Base-by-base conservation (phyloP, 2,113 vertebrate species). In the Galeopterus variegatus region DNA sequence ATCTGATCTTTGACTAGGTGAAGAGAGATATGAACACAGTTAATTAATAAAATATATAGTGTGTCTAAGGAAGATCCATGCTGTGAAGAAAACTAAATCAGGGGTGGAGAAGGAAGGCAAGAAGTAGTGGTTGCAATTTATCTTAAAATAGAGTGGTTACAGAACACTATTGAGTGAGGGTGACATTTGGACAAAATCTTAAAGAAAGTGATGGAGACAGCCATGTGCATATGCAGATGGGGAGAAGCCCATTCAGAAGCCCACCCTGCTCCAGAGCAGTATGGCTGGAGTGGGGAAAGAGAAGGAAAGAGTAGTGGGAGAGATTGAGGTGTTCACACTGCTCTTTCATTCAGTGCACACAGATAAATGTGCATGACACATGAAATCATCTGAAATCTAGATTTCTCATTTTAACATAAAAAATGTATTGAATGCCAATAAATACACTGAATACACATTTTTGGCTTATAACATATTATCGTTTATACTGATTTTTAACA, bases 401-500 rank as follows among this genome's bases (percentile, higher is more conserved):
- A 73, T 86, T 92, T 93, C 56, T 89, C 31, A 73, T 89, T 89
- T 45, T 83, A 56, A 73, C 2, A 77, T 62, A 56, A 23, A 70
- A 93, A 89, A 72, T 64, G 54, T 23, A 85, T 19, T 52, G 14
- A 88, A 54, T 86, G 62, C 8, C 19, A 83, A 50, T 86, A 26
- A 52, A 88, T 81, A 36, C 41, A 80, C 48, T 48, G 45, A 93
- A 82, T 50, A 90, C 9, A 28, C 1, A 17, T 28, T 64, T 62
- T 76, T 69, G 17, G 56, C 41, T 85, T 48, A 41, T 41, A 28
- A 88, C 33, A 15, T 93, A 45, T 1, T 33, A 0, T 62, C 93
- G 50, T 94, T 96, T 83, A 67, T 56, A 85, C 9, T 4, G n/a
- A 50, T 50, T 90, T 24, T 95, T 76, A 88, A 94, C 21, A 31